phyloP scores from a whole-genome alignment of 92 coral and sea anemone genomes.

The Chrysogorgia sp. region DNA sequence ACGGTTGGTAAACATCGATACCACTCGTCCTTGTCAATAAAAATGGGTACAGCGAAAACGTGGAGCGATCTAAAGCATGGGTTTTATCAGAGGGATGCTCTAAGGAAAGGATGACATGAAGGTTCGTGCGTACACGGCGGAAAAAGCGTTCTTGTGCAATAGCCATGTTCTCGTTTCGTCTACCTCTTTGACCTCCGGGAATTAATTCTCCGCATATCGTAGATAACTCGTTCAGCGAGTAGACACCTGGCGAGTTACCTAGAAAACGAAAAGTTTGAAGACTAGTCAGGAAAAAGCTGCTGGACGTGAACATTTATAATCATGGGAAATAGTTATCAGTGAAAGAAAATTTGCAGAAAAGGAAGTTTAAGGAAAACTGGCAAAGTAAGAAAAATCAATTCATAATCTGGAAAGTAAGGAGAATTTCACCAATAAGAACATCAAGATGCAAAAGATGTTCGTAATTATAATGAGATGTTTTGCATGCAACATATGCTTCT shows the following conservation, averaged over 20 bases:
- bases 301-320: no score
- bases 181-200: conserved; percentile 88
- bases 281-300: no score
- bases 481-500: background rate
- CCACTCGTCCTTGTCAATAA: conserved; percentile 83
- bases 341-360: background rate
- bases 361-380: no score
- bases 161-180: conserved; percentile 78
- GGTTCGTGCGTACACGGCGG: conserved; percentile 87
- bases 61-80: conserved; percentile 27
- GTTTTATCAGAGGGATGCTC: conserved; percentile 58
- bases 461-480: background rate
- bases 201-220: conserved; percentile 87
- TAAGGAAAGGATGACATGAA: conserved; percentile 81
- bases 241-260: conserved; percentile 95
- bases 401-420: no score
- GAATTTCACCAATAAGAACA: no score
- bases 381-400: no score
- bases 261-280: no score
- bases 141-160: conserved; percentile 94
- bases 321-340: no score
- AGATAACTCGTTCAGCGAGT: conserved; percentile 71
- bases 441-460: no score
- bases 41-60: conserved; percentile 69
- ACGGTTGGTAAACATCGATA: conserved; percentile 82